Percentiles rank a stretch among this genome's conserved stretches.
Evolutionary conservation across 2,797 vertebrate genomes (phyloP).

Genomic region (Acridotheres tristis): DNA sequence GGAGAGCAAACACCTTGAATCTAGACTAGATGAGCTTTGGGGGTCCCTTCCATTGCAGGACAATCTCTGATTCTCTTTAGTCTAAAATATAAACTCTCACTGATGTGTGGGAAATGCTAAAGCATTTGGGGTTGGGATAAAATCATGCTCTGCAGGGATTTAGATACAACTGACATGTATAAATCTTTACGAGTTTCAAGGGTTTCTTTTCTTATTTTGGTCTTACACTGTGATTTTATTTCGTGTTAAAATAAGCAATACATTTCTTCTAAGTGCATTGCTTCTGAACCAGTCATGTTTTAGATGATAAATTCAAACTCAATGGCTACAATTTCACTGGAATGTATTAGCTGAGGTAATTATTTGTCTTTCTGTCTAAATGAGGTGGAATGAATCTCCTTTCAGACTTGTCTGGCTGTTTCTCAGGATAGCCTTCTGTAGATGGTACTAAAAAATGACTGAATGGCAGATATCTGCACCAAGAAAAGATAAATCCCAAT

Average conservation of each 20-base stretch:
- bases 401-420: background rate
- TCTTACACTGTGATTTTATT: background rate
- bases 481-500: background rate
- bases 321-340: background rate
- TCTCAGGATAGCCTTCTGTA: background rate
- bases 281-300: background rate
- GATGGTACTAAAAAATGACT: background rate
- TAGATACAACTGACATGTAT: background rate
- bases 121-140: background rate
- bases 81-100: background rate
- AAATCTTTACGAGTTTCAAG: background rate
- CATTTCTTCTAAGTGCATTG: background rate
- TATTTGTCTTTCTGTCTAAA: background rate
- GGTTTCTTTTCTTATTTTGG: background rate
- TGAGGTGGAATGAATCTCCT: background rate
- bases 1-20: background rate
- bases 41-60: background rate
- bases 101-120: rapidly evolving
- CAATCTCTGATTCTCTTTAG: background rate
- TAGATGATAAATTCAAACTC: background rate
- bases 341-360: background rate
- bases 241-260: background rate
- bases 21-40: background rate
- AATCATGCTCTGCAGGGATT: background rate
- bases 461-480: background rate